Evolutionary conservation across 2,113 vertebrate species (phyloP).

Genomic region (Gila orcuttii): DNA sequence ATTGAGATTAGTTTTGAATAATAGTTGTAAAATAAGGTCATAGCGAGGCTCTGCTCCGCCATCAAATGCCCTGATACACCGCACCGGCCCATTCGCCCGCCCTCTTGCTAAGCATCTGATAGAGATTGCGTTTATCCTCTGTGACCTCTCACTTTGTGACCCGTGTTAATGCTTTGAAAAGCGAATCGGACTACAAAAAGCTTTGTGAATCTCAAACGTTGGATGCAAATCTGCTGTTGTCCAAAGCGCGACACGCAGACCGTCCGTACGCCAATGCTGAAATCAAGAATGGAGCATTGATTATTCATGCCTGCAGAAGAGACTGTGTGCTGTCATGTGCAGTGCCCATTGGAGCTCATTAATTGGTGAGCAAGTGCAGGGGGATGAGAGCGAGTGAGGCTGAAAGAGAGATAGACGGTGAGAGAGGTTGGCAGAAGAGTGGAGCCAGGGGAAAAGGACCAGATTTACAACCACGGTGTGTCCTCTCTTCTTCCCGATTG

Average conservation of each 20-base stretch:
- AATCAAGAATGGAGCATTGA: constrained; percentile 80
- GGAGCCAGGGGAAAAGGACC: constrained; percentile 53
- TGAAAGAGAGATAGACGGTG: constrained; percentile 60
- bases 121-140: constrained; percentile 41
- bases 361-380: constrained; percentile 67
- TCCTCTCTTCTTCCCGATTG: constrained; percentile 31
- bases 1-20: constrained; percentile 2
- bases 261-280: constrained; percentile 63
- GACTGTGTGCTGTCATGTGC: constrained; percentile 75
- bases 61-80: neutral
- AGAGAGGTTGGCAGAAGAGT: constrained; percentile 54
- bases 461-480: constrained; percentile 50
- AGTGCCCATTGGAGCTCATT: constrained; percentile 78
- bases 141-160: constrained; percentile 47
- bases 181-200: constrained; percentile 46
- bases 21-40: neutral
- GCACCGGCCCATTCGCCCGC: neutral
- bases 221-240: constrained; percentile 40
- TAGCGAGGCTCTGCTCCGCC: neutral
- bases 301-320: constrained; percentile 81
- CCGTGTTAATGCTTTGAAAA: constrained; percentile 35
- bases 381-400: constrained; percentile 55
- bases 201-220: constrained; percentile 30
- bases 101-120: constrained; percentile 20
- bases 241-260: neutral